Conservation (phyloP, 2,113 vertebrate species). For the Syngnathoides biaculeatus region DNA sequence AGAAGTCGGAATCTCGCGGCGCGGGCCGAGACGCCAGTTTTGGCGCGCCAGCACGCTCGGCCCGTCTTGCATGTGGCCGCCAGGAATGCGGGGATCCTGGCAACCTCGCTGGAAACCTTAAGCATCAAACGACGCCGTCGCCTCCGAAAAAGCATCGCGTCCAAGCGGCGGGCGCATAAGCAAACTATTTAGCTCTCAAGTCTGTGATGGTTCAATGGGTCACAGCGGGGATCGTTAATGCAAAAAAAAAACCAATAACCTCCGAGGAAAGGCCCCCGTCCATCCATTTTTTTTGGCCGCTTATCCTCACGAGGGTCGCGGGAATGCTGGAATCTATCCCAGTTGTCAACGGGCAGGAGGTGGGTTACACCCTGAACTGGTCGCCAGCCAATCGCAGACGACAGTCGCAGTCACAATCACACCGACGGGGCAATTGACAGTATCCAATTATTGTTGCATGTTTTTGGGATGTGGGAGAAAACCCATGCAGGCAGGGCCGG, state of each 20-base stretch:
- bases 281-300: too few relatives aligned
- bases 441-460: too few relatives aligned
- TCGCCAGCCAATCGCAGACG: too few relatives aligned
- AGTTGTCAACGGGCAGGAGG: too few relatives aligned
- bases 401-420: too few relatives aligned
- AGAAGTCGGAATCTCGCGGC: slow-evolving; percentile 55
- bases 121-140: slow-evolving; percentile 48
- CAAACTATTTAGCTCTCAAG: slow-evolving; percentile 27
- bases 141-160: neutral
- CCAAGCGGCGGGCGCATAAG: slow-evolving; percentile 30
- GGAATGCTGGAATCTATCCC: too few relatives aligned
- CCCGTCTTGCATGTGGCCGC: slow-evolving; percentile 56
- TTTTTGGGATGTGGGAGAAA: too few relatives aligned
- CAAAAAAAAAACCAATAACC: neutral
- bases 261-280: too few relatives aligned
- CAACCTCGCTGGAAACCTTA: slow-evolving; percentile 57
- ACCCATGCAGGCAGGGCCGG: too few relatives aligned
- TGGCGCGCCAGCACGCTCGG: slow-evolving; percentile 48
- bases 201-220: slow-evolving; percentile 27
- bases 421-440: too few relatives aligned
- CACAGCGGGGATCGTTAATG: slow-evolving; percentile 5
- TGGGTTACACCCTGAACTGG: too few relatives aligned
- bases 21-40: slow-evolving; percentile 58
- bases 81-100: slow-evolving; percentile 51
- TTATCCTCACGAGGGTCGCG: too few relatives aligned